Percentiles rank a stretch among this genome's conserved stretches.
phyloP scores from a whole-genome alignment of 1,140 invertebrate species.

The Brachionus sp. region DNA sequence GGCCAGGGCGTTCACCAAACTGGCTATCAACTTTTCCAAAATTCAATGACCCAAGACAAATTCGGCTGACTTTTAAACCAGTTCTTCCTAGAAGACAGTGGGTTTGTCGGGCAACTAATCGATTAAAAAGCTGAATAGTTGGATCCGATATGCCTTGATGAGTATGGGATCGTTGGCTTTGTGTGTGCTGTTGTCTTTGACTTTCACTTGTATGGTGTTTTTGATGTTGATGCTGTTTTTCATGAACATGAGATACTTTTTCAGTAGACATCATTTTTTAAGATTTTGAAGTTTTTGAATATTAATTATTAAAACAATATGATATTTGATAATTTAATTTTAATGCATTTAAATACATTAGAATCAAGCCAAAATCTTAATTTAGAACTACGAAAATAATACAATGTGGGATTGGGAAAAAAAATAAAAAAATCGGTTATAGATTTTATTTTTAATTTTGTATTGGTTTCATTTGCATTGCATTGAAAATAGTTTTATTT shows the following conservation, averaged over 20 bases:
- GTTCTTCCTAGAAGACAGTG: conserved; percentile 48
- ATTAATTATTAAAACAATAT: background rate
- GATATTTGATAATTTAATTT: background rate
- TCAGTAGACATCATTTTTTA: background rate
- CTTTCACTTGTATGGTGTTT: no score
- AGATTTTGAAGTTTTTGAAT: background rate
- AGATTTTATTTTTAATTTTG: background rate
- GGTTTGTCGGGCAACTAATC: background rate
- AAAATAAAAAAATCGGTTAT: background rate
- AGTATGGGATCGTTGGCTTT: background rate
- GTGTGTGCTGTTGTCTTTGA: background rate
- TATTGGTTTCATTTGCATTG: background rate
- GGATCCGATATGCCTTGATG: background rate
- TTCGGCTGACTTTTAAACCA: conserved; percentile 50
- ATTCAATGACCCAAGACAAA: conserved; percentile 50
- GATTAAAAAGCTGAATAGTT: conserved; percentile 39
- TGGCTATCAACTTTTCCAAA: conserved; percentile 48
- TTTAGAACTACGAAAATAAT: background rate
- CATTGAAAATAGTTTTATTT: no score
- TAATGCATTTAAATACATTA: background rate
- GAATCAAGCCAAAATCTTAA: background rate
- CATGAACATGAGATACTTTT: background rate
- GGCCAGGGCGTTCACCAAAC: conserved; percentile 45
- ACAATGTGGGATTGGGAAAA: background rate
- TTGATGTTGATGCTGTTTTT: background rate